Conservation (phyloP, 2,113 vertebrate genomes). For the Mesocricetus auratus region DNA sequence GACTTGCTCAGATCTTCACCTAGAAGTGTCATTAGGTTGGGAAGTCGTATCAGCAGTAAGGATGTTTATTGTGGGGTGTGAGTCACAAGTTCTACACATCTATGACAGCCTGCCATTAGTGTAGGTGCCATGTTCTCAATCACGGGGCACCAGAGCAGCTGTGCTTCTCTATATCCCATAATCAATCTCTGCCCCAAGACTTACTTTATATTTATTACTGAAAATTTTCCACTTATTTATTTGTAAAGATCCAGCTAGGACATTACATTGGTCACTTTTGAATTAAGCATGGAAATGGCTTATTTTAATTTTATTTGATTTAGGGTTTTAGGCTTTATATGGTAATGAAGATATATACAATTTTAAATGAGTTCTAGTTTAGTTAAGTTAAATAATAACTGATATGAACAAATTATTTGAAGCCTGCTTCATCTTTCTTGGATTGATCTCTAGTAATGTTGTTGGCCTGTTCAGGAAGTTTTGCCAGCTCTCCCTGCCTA, state of each 20-base stretch:
- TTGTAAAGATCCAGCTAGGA: background rate
- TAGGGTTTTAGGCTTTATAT: background rate
- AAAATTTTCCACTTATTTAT: background rate
- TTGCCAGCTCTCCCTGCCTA: background rate
- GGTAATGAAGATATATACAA: background rate
- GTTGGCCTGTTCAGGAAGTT: background rate
- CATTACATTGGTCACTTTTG: background rate
- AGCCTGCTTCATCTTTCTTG: background rate
- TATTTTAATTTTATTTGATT: slow-evolving; percentile 4
- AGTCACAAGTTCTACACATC: background rate
- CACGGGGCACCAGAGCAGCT: accelerated
- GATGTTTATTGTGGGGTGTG: background rate
- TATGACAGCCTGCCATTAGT: accelerated
- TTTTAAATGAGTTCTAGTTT: background rate
- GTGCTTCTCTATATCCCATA: background rate
- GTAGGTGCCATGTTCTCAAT: background rate
- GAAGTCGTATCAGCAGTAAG: background rate
- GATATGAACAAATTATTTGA: background rate
- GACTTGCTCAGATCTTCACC: background rate
- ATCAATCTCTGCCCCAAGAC: background rate
- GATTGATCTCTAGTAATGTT: background rate
- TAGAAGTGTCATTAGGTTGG: background rate
- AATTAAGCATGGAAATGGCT: background rate
- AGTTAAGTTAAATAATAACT: background rate
- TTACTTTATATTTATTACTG: slow-evolving; percentile 4